phyloP scores from a whole-genome alignment of 1,140 invertebrate species.

The Achatina immaculata region DNA sequence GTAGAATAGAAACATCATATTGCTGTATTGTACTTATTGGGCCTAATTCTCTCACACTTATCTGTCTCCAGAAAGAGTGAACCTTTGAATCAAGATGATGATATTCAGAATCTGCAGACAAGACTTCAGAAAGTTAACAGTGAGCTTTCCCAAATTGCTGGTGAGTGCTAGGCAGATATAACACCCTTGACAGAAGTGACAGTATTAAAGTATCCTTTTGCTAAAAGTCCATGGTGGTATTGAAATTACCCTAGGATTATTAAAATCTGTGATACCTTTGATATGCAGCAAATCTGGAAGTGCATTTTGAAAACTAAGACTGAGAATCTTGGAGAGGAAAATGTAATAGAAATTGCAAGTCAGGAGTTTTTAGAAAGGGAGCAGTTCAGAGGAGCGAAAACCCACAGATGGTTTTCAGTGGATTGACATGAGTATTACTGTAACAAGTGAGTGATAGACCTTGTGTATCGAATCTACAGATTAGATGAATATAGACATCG shows the following conservation, averaged over 20 bases:
- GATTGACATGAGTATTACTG: no score
- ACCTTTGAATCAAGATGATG: not conserved
- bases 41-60: not conserved
- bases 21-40: not conserved
- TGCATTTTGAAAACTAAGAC: no score
- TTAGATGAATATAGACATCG: no score
- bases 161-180: not conserved
- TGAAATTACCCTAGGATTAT: not conserved
- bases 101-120: conserved; percentile 18
- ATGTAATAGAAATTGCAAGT: not conserved
- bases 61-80: conserved; percentile 25
- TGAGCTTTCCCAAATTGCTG: conserved; percentile 35
- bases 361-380: no score
- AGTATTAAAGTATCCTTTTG: not conserved
- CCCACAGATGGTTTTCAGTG: no score
- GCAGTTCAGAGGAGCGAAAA: no score
- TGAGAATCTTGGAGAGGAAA: not conserved
- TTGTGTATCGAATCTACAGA: no score
- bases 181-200: not conserved
- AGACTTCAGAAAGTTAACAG: conserved; percentile 38
- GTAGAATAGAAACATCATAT: no score
- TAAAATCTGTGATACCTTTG: not conserved
- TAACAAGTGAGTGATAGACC: no score
- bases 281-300: not conserved
- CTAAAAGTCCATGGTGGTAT: not conserved